Conservation (phyloP, 2,888 invertebrate genomes). For the Myopa tessellatipennis region DNA sequence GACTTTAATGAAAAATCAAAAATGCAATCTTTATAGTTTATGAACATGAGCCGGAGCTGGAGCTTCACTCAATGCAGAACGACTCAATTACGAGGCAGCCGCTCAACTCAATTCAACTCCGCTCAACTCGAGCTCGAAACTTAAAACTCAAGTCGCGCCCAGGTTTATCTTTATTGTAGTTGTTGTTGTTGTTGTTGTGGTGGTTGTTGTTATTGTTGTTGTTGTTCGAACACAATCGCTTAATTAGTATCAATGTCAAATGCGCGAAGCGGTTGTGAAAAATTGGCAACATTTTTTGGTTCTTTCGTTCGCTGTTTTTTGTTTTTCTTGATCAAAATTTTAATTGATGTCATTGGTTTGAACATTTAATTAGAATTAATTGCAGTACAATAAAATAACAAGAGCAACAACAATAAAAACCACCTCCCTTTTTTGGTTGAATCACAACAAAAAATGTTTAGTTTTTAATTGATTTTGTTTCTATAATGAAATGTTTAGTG, state of each 20-base stretch:
- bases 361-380: conserved; percentile 57
- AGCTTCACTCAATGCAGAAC: too few relatives aligned
- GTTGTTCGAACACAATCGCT: conserved; percentile 17
- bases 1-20: too few relatives aligned
- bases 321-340: conserved; percentile 18
- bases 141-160: too few relatives aligned
- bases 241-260: conserved; percentile 26
- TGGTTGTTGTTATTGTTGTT: conserved; percentile 9
- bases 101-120: too few relatives aligned
- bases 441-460: background rate
- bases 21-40: too few relatives aligned
- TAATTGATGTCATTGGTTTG: conserved; percentile 49
- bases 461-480: background rate
- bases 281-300: background rate
- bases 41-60: too few relatives aligned
- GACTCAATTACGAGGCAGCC: too few relatives aligned
- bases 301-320: conserved; percentile 11
- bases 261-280: background rate
- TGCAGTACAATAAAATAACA: conserved; percentile 34
- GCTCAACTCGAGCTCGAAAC: too few relatives aligned
- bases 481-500: conserved; percentile 18
- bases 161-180: too few relatives aligned
- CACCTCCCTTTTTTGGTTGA: conserved; percentile 2
- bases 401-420: conserved; percentile 37
- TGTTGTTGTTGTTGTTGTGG: background rate